Evolutionary conservation across 2,113 vertebrate species (phyloP).

Genomic region (Brevimyrus niger): DNA sequence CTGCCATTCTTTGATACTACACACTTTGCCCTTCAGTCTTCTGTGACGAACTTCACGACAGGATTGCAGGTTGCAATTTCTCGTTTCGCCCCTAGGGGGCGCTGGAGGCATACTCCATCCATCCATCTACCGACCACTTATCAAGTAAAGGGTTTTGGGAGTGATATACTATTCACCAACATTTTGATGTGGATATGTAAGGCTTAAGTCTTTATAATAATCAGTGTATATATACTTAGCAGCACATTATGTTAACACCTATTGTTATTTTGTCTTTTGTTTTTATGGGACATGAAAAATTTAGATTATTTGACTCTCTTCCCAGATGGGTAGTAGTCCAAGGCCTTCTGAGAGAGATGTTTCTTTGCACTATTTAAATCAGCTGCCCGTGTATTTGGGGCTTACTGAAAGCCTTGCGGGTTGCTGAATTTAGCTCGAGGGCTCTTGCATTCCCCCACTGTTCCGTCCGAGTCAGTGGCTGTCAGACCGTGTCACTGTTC

Average conservation of each 20-base stretch:
- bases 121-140: neutral
- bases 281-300: neutral
- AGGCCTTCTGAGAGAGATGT: neutral
- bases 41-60: neutral
- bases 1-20: neutral
- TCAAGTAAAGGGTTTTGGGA: neutral
- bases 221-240: neutral
- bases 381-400: neutral
- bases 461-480: neutral
- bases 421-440: neutral
- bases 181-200: neutral
- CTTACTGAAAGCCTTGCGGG: neutral
- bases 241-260: neutral
- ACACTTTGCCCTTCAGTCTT: neutral
- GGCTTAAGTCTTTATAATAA: neutral
- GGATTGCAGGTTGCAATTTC: neutral
- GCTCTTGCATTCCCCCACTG: neutral
- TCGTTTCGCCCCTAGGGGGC: neutral
- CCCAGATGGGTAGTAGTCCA: neutral
- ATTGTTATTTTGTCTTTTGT: neutral
- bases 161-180: neutral
- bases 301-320: neutral
- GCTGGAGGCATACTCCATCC: neutral
- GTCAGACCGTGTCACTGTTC: neutral
- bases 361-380: neutral